Evolutionary conservation across 2,888 invertebrate genomes (phyloP).

Genomic region (Drosophila tripunctata): DNA sequence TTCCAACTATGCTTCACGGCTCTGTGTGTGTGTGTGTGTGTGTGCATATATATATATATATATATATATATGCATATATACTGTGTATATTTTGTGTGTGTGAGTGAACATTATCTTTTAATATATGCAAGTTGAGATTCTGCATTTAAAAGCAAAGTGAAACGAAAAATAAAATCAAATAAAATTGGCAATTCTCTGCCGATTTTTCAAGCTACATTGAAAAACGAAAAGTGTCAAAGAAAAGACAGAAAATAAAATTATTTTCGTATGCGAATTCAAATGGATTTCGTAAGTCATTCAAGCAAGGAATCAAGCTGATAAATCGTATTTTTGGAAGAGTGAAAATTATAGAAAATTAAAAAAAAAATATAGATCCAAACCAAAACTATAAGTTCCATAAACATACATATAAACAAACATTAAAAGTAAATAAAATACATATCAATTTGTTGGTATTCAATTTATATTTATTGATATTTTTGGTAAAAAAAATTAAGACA

Average conservation of each 20-base stretch:
- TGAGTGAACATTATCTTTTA: conserved; percentile 47
- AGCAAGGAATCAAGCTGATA: background rate
- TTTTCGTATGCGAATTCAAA: too few species aligned
- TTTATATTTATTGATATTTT: too few species aligned
- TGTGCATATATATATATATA: too few species aligned
- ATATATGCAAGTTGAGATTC: conserved; percentile 13
- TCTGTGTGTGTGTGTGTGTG: conserved; percentile 7
- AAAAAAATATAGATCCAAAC: background rate
- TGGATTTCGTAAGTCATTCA: background rate
- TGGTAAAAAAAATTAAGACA: too few species aligned
- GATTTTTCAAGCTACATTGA: background rate
- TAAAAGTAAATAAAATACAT: too few species aligned
- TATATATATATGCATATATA: too few species aligned
- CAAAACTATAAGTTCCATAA: too few species aligned
- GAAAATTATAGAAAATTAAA: background rate
- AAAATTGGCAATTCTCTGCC: background rate
- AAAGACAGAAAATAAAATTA: background rate
- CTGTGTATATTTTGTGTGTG: background rate
- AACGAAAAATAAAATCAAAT: background rate
- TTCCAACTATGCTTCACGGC: conserved; percentile 15
- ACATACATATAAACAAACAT: too few species aligned
- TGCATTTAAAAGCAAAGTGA: conserved; percentile 8
- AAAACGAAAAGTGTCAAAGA: background rate
- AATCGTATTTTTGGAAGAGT: background rate
- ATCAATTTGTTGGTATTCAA: too few species aligned